Evolutionary conservation across 2,797 vertebrate genomes (phyloP).

Genomic region (Chiloscyllium punctatum): DNA sequence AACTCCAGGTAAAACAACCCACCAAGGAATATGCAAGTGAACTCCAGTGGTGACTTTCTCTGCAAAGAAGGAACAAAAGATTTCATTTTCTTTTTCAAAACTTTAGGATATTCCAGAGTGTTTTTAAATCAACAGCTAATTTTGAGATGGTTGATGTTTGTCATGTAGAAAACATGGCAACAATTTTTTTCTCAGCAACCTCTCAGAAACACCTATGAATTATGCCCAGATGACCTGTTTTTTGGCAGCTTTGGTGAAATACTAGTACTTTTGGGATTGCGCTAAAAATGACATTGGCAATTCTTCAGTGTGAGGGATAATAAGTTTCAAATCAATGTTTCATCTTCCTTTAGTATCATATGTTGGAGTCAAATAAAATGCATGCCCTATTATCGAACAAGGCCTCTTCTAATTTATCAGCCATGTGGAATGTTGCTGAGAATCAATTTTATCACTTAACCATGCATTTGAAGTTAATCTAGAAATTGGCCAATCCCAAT

Average conservation of each 20-base stretch:
- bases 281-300: not conserved
- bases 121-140: not conserved
- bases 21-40: not conserved
- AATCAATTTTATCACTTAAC: not conserved
- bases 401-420: not conserved
- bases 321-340: not conserved
- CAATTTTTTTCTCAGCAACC: not conserved
- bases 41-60: not conserved
- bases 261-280: not conserved
- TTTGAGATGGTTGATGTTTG: not conserved
- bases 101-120: not conserved
- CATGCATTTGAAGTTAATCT: not conserved
- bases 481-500: too few relatives aligned
- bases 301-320: not conserved
- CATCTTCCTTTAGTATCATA: not conserved
- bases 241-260: not conserved
- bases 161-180: not conserved
- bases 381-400: not conserved
- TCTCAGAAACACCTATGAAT: not conserved
- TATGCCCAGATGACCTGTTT: too few relatives aligned
- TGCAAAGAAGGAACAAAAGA: not conserved
- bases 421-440: not conserved
- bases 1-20: not conserved
- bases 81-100: not conserved
- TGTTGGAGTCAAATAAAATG: not conserved